A percentile compares a stretch with the other conserved stretches of the same genome.
These are phyloP conservation scores for Cisticola juncidis DNA, from an alignment of 2,113 vertebrate species.

Conservation along the genomic window DNA sequence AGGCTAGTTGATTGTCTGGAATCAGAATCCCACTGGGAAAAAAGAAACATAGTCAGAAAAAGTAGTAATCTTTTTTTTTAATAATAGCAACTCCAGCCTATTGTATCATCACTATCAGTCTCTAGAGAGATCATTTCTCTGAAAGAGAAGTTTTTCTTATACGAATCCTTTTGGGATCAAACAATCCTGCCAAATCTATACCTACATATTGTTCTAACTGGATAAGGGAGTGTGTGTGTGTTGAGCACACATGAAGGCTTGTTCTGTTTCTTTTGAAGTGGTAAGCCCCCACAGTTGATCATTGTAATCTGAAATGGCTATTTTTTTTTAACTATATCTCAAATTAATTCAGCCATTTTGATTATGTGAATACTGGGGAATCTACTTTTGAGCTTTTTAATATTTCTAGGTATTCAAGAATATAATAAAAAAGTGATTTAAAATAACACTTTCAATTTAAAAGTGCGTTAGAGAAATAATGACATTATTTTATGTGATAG, in stretches of 20 bases:
- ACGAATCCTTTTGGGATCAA: slow-evolving; percentile 46
- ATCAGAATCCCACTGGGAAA: slow-evolving; percentile 71
- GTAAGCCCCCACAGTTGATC: not conserved
- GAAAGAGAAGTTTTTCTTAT: slow-evolving; percentile 50
- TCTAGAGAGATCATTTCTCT: slow-evolving; percentile 42
- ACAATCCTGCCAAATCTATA: slow-evolving; percentile 8
- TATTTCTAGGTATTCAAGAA: not conserved
- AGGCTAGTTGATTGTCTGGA: slow-evolving; percentile 69
- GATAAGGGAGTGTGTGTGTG: not conserved
- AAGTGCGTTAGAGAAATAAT: slow-evolving; percentile 22
- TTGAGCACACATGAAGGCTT: not conserved
- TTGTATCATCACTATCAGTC: slow-evolving; percentile 44
- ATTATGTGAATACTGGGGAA: not conserved
- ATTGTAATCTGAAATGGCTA: not conserved
- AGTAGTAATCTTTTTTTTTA: slow-evolving; percentile 63
- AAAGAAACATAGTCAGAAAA: slow-evolving; percentile 55
- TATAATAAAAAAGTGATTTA: not conserved
- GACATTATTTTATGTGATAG: slow-evolving; percentile 9
- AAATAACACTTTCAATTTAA: not conserved
- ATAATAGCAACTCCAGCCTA: slow-evolving; percentile 64
- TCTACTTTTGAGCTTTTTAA: not conserved
- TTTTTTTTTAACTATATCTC: not conserved
- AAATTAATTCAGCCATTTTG: not conserved
- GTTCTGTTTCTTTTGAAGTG: not conserved
- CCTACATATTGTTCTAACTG: not conserved